Conservation (phyloP, 2,113 vertebrate species). For the Chlamydotis undulata region DNA sequence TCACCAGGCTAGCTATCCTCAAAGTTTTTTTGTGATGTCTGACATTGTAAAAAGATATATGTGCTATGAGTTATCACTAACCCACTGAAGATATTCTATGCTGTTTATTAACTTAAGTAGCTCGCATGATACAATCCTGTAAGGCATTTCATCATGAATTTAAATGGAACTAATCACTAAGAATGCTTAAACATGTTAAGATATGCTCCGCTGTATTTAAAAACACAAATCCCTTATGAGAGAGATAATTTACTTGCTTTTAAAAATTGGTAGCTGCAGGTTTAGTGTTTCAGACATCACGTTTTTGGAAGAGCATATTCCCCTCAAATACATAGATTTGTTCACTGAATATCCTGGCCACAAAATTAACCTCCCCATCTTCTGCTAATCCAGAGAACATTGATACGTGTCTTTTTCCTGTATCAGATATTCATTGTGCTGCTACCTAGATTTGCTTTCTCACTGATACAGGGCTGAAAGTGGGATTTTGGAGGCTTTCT, state of each 20-base stretch:
- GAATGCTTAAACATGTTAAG: not conserved
- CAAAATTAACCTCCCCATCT: not conserved
- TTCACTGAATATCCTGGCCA: not conserved
- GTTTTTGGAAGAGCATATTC: not conserved
- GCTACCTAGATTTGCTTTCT: not conserved
- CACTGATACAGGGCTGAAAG: not conserved
- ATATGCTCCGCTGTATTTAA: not conserved
- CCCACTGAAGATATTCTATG: not conserved
- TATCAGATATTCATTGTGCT: not conserved
- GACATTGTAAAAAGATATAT: not conserved
- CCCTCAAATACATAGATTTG: not conserved
- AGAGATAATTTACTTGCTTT: not conserved
- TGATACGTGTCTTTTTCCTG: not conserved
- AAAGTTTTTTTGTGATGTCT: not conserved
- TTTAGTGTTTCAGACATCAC: not conserved
- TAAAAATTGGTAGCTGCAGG: not conserved
- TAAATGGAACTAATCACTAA: not conserved
- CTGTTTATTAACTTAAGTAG: not conserved
- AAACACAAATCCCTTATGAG: not conserved
- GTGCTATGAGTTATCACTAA: not conserved
- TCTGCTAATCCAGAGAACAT: not conserved
- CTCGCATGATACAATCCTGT: not conserved
- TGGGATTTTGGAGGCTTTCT: not conserved
- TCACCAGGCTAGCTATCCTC: not conserved
- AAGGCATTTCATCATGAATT: not conserved